phyloP scores from a whole-genome alignment of 1,140 invertebrate genomes.

The Ectropis grisescens region DNA sequence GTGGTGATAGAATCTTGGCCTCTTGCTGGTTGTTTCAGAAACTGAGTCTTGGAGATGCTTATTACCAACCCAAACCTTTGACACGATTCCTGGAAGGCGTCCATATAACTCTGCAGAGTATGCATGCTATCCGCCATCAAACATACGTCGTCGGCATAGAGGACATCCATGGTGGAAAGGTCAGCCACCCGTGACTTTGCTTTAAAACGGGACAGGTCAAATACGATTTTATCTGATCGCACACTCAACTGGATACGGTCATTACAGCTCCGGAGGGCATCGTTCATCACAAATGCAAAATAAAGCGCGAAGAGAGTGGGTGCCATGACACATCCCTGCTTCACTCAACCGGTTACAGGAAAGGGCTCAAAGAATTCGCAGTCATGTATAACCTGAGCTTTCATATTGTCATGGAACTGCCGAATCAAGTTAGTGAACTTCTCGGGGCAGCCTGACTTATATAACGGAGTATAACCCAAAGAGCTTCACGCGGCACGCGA shows the following conservation, averaged over 20 bases:
- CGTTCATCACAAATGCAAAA: conserved; percentile 13
- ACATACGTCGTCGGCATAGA: conserved; percentile 15
- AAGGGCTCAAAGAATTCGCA: conserved; percentile 8
- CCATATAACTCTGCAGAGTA: conserved; percentile 6
- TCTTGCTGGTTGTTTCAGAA: conserved; percentile 13
- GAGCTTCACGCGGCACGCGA: conserved; percentile 6
- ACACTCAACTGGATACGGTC: conserved; percentile 2
- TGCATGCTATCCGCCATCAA: conserved; percentile 9
- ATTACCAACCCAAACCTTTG: conserved; percentile 11
- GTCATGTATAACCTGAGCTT: conserved; percentile 9
- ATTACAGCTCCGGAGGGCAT: conserved; percentile 4
- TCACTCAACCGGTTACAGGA: conserved; percentile 11
- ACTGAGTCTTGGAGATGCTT: conserved; percentile 10
- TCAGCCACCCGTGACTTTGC: conserved; percentile 3
- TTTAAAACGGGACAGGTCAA: conserved; percentile 6
- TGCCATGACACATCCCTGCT: conserved; percentile 15
- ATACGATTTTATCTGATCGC: conserved; percentile 4
- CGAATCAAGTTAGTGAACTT: conserved; percentile 9
- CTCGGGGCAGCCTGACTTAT: conserved; percentile 4
- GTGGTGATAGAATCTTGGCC: neutral
- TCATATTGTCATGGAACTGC: conserved; percentile 12
- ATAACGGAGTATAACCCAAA: conserved; percentile 7
- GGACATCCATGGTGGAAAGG: conserved; percentile 2
- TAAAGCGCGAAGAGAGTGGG: conserved; percentile 15
- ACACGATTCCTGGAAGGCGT: conserved; percentile 7